phyloP scores from a whole-genome alignment of 2,113 vertebrate genomes.

The Speoplatyrhinus poulsoni region DNA sequence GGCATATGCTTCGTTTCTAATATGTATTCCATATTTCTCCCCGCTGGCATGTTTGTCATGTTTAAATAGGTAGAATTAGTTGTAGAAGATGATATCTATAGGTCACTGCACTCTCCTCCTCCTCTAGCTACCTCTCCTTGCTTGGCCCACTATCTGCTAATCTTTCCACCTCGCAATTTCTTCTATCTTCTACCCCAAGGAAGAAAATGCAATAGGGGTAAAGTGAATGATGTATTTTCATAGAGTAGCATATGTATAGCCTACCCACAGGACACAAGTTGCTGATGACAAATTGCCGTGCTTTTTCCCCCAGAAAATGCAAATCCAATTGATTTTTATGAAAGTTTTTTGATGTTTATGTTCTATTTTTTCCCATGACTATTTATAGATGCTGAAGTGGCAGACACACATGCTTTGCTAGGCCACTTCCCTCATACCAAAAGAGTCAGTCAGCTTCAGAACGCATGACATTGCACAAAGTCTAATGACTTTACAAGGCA shows the following conservation, averaged over 20 bases:
- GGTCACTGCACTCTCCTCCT: constrained; percentile 58
- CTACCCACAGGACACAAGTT: constrained; percentile 11
- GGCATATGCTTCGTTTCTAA: constrained; percentile 3
- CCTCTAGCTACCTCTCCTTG: constrained; percentile 43
- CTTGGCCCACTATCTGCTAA: constrained; percentile 34
- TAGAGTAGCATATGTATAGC: too few species aligned
- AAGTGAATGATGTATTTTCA: constrained; percentile 34
- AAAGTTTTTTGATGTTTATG: constrained; percentile 37
- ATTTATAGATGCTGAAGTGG: constrained; percentile 64
- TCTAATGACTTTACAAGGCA: constrained; percentile 67
- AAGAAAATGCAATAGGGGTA: constrained; percentile 34
- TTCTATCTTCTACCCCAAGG: constrained; percentile 36
- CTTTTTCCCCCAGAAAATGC: constrained; percentile 30
- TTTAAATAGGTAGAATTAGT: constrained; percentile 11
- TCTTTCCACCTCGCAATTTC: constrained; percentile 42
- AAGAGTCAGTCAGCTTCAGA: constrained; percentile 47
- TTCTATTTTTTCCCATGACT: constrained; percentile 48
- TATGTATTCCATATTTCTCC: constrained; percentile 42
- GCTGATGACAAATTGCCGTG: constrained; percentile 16
- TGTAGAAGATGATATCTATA: constrained; percentile 58
- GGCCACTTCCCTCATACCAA: constrained; percentile 42
- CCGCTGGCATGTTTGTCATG: constrained; percentile 47
- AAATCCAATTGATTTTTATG: constrained; percentile 55
- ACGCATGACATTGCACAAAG: constrained; percentile 73
- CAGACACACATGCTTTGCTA: constrained; percentile 36